Evolutionary conservation across 2,888 invertebrate species (phyloP).

Genomic region (Trachelus troglodyta): DNA sequence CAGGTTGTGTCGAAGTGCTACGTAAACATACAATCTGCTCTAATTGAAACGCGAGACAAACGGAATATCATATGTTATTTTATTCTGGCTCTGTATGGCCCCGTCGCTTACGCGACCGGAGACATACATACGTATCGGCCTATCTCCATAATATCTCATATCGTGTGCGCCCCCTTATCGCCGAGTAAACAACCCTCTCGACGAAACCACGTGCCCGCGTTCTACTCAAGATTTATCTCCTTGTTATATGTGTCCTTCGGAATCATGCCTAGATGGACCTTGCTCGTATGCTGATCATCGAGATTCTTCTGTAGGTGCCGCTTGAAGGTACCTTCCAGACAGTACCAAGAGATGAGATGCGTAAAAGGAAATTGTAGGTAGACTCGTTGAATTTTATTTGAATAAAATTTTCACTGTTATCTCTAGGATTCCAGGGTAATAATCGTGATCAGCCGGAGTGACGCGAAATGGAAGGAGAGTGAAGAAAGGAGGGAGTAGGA

Average conservation of each 20-base stretch:
- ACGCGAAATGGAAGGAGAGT: background rate
- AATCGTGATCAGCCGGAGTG: background rate
- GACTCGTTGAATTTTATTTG: background rate
- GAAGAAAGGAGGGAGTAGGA: background rate
- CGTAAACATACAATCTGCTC: conserved; percentile 33
- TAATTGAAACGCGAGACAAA: conserved; percentile 35
- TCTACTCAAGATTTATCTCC: conserved; percentile 29
- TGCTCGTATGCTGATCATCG: background rate
- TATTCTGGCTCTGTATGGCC: conserved; percentile 14
- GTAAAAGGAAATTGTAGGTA: background rate
- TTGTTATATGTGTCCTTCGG: background rate
- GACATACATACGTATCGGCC: conserved; percentile 29
- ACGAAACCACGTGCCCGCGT: conserved; percentile 31
- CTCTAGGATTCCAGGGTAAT: background rate
- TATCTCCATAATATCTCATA: conserved; percentile 55
- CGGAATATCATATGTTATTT: conserved; percentile 21
- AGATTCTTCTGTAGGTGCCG: background rate
- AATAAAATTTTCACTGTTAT: background rate
- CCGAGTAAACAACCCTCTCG: conserved; percentile 49
- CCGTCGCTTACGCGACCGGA: conserved; percentile 20
- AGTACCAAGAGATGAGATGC: background rate
- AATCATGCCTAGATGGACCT: background rate
- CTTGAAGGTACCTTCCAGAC: background rate
- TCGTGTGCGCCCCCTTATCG: conserved; percentile 44
- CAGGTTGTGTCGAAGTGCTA: conserved; percentile 31